phyloP scores from a whole-genome alignment of 2,888 invertebrate species.

The Ophonus ardosiacus region DNA sequence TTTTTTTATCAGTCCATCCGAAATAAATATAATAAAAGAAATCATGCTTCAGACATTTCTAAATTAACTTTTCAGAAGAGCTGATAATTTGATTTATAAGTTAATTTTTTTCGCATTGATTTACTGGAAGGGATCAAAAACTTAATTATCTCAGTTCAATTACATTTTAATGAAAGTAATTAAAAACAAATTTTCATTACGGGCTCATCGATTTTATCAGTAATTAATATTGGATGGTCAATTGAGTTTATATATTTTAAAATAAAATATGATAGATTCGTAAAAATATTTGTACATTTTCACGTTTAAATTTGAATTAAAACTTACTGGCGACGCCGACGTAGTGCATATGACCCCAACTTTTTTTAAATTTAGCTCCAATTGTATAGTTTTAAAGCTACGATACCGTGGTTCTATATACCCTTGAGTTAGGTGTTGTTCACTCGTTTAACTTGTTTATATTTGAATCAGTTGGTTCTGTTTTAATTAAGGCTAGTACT shows the following conservation, averaged over 20 bases:
- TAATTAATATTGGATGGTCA: conserved; percentile 1
- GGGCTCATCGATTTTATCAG: conserved; percentile 13
- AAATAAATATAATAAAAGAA: neutral
- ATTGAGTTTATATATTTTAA: neutral
- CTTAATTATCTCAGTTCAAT: conserved; percentile 23
- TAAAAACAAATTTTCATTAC: conserved; percentile 20
- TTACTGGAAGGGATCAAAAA: conserved; percentile 12
- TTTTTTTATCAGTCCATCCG: neutral
- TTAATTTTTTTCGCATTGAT: conserved; percentile 12
- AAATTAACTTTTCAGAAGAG: conserved; percentile 3
- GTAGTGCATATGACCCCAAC: too few species aligned
- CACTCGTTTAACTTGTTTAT: too few species aligned
- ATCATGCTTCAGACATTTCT: neutral
- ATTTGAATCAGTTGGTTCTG: too few species aligned
- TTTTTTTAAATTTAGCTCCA: too few species aligned
- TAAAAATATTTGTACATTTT: too few species aligned
- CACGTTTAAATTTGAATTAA: too few species aligned
- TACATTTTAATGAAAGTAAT: conserved; percentile 36
- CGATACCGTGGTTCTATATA: too few species aligned
- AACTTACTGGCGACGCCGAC: too few species aligned
- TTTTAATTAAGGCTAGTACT: too few species aligned
- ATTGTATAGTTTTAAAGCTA: too few species aligned
- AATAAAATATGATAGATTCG: neutral
- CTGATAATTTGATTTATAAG: conserved; percentile 8
- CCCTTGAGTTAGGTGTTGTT: too few species aligned